These are phyloP conservation scores for Aselliscus stoliczkanus DNA, from an alignment of 2,797 vertebrate genomes.

Conservation along the genomic window DNA sequence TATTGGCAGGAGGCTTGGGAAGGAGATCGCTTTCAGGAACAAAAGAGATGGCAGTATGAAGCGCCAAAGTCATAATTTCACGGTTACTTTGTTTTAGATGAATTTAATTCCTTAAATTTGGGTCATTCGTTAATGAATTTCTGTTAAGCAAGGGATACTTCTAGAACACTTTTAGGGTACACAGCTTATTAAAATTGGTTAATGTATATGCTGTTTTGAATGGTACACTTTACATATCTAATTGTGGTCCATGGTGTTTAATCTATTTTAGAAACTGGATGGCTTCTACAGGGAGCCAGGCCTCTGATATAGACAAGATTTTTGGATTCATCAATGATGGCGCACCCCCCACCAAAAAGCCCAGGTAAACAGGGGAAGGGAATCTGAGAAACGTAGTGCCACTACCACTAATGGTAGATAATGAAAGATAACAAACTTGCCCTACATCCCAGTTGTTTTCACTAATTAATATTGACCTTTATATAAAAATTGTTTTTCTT, in stretches of 20 bases:
- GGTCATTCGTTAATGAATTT: not conserved
- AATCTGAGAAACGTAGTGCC: not conserved
- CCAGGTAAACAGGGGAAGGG: conserved; percentile 85
- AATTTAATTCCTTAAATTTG: conserved; percentile 1
- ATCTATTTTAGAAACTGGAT: conserved; percentile 81
- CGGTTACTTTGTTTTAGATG: not conserved
- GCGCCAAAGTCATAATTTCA: not conserved
- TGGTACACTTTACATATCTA: conserved; percentile 3
- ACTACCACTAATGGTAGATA: not conserved
- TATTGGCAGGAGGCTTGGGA: not conserved
- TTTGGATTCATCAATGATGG: conserved; percentile 84
- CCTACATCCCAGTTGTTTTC: not conserved
- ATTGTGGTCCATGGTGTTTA: conserved; percentile 62
- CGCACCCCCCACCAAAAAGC: conserved; percentile 91
- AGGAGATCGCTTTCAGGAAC: not conserved
- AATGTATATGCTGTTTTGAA: conserved; percentile 9
- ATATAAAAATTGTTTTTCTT: conserved; percentile 12
- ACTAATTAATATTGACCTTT: not conserved
- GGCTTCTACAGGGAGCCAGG: conserved; percentile 81
- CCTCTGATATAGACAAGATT: conserved; percentile 74
- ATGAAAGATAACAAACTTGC: not conserved
- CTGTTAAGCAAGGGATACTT: not conserved
- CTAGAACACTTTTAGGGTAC: not conserved
- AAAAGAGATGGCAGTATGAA: not conserved
- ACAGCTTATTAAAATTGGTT: conserved; percentile 14